Conservation (phyloP, 2,113 vertebrate genomes). For the Apteryx owenii region DNA sequence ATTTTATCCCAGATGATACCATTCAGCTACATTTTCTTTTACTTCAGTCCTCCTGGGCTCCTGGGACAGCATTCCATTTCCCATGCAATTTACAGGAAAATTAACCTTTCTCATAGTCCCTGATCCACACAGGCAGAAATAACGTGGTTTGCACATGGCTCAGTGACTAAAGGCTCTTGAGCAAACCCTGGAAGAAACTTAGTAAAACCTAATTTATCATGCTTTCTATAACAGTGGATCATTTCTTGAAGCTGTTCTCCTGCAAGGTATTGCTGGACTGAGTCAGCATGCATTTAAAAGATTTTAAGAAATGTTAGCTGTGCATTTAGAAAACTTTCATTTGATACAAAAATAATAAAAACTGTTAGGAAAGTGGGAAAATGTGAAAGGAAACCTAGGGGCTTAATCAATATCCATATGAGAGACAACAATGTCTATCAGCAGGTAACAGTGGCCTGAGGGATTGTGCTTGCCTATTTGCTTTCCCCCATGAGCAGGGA, state of each 20-base stretch:
- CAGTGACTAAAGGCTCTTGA: background rate
- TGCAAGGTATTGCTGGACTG: background rate
- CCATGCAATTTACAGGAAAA: constrained; percentile 45
- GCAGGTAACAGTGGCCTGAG: background rate
- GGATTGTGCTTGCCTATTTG: background rate
- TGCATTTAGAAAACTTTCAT: background rate
- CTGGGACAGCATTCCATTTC: background rate
- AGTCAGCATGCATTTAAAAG: background rate
- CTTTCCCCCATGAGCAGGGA: background rate
- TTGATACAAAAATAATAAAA: background rate
- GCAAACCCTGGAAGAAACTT: background rate
- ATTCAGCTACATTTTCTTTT: constrained; percentile 6
- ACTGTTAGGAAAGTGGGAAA: background rate
- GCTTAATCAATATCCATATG: background rate
- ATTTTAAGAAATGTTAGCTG: background rate
- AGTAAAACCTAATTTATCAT: background rate
- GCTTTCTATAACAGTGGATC: background rate
- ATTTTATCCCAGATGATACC: background rate
- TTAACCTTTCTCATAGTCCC: constrained; percentile 8
- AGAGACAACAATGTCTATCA: background rate
- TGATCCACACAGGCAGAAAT: background rate
- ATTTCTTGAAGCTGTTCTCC: background rate
- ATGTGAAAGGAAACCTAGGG: background rate
- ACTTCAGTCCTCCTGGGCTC: background rate
- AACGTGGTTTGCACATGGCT: background rate